Base-by-base conservation (phyloP, 2,113 vertebrate genomes). In the Forbesichthys papilliferus region DNA sequence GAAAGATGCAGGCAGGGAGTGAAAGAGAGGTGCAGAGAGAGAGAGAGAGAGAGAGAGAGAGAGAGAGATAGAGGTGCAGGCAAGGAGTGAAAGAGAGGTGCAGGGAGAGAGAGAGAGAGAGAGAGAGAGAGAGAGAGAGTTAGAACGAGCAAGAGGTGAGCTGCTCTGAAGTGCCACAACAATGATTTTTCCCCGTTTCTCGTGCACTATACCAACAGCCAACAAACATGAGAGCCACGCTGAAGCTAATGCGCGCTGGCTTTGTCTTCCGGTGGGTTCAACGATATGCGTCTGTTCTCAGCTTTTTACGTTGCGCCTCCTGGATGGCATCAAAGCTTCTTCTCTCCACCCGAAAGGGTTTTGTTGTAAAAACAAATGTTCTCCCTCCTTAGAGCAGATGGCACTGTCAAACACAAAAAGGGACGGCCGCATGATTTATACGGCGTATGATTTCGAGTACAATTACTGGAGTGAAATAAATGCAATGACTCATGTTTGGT, bases 371-470 rank as follows among this genome's bases (percentile, higher is more conserved):
- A 83, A 74, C 79, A 79, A 81, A 81, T 72, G 55, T 46, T 55
- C 52, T 72, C 47, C 48, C 10, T 79, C 71, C 75, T 80, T 68
- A 84, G 77, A 75, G 74, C 74, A 58, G 68, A 76, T 75, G 48
- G 80, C 68, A 61, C 53, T 48, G 46, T 62, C 60, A 54, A 27
- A 72, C 78, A 80, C 66, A 75, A 78, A 27, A 1, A 74, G 69
- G 82, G 74, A 88, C 54, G 80, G 82, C 75, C 66, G 16, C 66
- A 65, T 88, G 84, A 86, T 89, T 87, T 76, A 87, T 85, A 78
- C 70, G 73, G 66, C 69, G 53, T 78, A 72, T 73, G 82, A 83
- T 85, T 87, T 81, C 59, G 75, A 58, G 62, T 54, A 69, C 52
- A 83, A 77, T 69, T 69, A 59, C 57, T 11, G 48, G 1, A 16